These are phyloP conservation scores for Drosophila robusta DNA, from an alignment of 2,888 invertebrate genomes.

Conservation along the genomic window DNA sequence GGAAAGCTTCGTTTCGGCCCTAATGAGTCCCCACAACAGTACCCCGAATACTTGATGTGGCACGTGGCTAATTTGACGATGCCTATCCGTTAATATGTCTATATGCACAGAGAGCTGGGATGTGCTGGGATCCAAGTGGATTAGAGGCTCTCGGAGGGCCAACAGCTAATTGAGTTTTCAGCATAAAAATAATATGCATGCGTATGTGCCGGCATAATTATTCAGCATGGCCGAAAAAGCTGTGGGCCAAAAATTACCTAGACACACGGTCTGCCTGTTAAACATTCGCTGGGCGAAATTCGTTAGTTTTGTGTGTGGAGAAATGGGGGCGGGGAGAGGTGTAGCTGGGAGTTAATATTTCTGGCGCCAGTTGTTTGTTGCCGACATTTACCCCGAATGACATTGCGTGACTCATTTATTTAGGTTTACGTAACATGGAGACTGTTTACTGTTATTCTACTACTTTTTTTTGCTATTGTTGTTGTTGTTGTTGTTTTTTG, in stretches of 20 bases:
- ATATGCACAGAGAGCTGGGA: background rate
- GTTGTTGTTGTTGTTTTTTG: background rate
- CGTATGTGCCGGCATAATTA: slow-evolving; percentile 22
- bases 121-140: slow-evolving; percentile 6
- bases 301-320: slow-evolving; percentile 6
- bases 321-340: background rate
- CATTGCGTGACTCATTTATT: slow-evolving; percentile 79
- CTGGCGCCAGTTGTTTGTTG: slow-evolving; percentile 69
- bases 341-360: slow-evolving; percentile 54
- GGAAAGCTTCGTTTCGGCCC: background rate
- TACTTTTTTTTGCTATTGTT: background rate
- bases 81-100: background rate
- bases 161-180: slow-evolving; percentile 56
- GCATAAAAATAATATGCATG: slow-evolving; percentile 20
- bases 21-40: background rate
- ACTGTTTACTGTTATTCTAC: slow-evolving; percentile 36
- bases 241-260: slow-evolving; percentile 45
- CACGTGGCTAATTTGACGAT: slow-evolving; percentile 1
- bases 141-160: background rate
- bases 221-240: slow-evolving; percentile 18
- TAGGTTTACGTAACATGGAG: slow-evolving; percentile 69
- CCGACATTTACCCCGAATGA: slow-evolving; percentile 73
- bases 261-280: slow-evolving; percentile 47
- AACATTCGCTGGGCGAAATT: slow-evolving; percentile 18
- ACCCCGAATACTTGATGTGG: background rate